Evolutionary conservation across 2,113 vertebrate species (phyloP), one percentile per base, ranked within the genome.

Genomic region (Brachypteracias leptosomus): DNA sequence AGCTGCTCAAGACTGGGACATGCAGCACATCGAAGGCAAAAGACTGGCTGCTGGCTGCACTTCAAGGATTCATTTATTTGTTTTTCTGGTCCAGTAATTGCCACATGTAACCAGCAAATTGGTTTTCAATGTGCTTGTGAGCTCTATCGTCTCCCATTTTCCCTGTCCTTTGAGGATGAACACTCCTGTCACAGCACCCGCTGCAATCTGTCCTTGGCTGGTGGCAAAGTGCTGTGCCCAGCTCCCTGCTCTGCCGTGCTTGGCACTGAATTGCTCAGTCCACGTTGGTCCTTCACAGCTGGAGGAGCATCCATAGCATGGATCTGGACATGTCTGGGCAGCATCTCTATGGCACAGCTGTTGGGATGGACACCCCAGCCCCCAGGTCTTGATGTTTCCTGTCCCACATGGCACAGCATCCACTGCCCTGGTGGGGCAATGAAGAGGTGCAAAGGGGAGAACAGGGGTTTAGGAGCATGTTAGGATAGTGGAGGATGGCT

Each of bases 1-100:
- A 83, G 40, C 24, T 1, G 5, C 52, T n/a, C 7, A 5, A 22
- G 25, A 76, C 28, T 46, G 28, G 15, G 52, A 80, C 40, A 40
- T 0, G 3, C 18, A 88, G 74, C 58, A n/a, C 24, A 77, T 7
- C 0, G 2, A 65, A 84, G 49, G 59, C 51, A 47, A 76, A n/a
- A 81, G 83, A 40, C 65, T 67, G 62, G 24, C 76, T 40, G 59
- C 52, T 80, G 88, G 61, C 82, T 89, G 57, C 38, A 72, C 62
- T 68, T 74, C 66, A 95, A 3, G 49, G 49, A 70, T 44, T 86
- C 25, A 36, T 57, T 74, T 88, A 73, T 61, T 94, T 93, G 79
- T 83, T 96, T 92, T 74, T 86, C 76, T 75, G 57, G 44, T 90
- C 75, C 76, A 92, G 73, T 86, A 90, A 92, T 16, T 90, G 88